Percentiles rank a stretch among this genome's conserved stretches.
Conservation (phyloP, 2,888 invertebrate species). For the Chrysina gloriosa region DNA sequence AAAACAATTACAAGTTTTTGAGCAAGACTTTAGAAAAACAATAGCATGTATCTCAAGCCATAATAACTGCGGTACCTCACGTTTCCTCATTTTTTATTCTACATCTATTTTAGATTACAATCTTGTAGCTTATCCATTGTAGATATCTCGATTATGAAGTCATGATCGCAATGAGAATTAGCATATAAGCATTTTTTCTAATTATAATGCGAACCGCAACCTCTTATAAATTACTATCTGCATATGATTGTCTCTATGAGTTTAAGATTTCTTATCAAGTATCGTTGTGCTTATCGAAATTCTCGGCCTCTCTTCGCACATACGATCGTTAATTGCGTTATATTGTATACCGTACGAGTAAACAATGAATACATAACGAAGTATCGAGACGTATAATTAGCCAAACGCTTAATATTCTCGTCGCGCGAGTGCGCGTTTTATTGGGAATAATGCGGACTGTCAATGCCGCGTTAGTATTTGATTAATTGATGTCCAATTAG, state of each 20-base stretch:
- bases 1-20: too few species aligned
- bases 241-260: conserved; percentile 9
- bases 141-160: conserved; percentile 16
- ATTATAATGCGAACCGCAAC: conserved; percentile 21
- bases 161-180: conserved; percentile 10
- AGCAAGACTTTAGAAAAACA: too few species aligned
- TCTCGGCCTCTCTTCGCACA: conserved; percentile 15
- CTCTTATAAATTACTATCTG: conserved; percentile 34
- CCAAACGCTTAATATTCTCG: conserved; percentile 20
- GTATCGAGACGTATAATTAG: conserved; percentile 26
- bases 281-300: conserved; percentile 18
- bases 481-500: conserved; percentile 18
- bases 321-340: conserved; percentile 25
- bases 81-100: conserved; percentile 4
- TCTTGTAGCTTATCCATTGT: conserved; percentile 16
- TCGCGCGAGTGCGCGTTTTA: conserved; percentile 7
- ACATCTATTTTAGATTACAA: conserved; percentile 17
- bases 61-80: conserved; percentile 3
- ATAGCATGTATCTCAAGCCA: too few species aligned
- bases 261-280: conserved; percentile 26
- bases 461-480: conserved; percentile 14
- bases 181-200: conserved; percentile 30
- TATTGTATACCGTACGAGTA: conserved; percentile 31
- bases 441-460: conserved; percentile 25
- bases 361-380: conserved; percentile 35